These are phyloP conservation scores for Bufo bufo DNA, from an alignment of 2,113 vertebrate genomes.

Conservation along the genomic window DNA sequence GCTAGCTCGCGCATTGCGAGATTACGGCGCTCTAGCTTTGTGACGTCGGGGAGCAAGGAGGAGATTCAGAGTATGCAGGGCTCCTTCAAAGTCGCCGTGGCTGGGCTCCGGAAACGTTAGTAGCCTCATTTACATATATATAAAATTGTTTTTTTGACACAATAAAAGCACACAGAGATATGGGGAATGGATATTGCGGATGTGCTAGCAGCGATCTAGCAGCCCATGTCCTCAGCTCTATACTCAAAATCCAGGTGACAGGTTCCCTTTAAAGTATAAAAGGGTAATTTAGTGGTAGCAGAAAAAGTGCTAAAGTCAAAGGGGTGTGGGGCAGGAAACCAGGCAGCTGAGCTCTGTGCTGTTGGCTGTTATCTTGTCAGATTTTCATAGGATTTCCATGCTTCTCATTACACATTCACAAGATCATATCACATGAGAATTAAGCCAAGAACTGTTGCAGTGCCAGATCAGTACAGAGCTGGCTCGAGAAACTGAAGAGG, in stretches of 20 bases:
- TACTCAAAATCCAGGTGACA: neutral
- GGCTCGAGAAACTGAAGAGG: neutral
- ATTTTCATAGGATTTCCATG: conserved; percentile 52
- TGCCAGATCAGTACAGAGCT: conserved; percentile 7
- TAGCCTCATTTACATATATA: no score
- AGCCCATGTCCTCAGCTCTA: no score
- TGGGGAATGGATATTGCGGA: no score
- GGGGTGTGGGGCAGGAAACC: neutral
- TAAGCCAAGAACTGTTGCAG: neutral
- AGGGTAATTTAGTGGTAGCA: neutral
- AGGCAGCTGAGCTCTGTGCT: conserved; percentile 27
- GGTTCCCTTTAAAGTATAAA: neutral
- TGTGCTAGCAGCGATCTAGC: no score
- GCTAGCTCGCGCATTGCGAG: no score
- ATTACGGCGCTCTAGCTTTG: no score
- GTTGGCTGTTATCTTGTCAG: conserved; percentile 44
- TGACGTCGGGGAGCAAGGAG: no score
- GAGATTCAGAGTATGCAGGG: no score
- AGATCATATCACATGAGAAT: conserved; percentile 52
- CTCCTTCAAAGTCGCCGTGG: neutral
- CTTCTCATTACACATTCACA: conserved; percentile 53
- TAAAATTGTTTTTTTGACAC: no score
- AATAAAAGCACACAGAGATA: no score
- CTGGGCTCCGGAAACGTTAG: no score
- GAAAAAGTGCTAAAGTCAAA: neutral